Evolutionary conservation across 2,888 invertebrate genomes (phyloP), one percentile per base, ranked within the genome.

Genomic region (Mystacides longicornis): DNA sequence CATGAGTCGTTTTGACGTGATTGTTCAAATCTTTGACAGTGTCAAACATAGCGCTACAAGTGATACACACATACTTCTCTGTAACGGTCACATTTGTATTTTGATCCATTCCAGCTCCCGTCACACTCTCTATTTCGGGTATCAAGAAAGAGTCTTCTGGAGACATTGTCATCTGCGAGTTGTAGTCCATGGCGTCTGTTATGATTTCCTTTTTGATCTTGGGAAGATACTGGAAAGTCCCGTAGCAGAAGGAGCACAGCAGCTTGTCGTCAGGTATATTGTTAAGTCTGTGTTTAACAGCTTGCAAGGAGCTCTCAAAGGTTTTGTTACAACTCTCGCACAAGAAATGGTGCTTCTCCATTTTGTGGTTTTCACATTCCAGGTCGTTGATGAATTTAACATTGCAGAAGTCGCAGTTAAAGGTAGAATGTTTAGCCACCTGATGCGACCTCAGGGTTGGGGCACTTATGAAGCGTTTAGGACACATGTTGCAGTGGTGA

Each of bases 401-500:
- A 16, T 20, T 20, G 21, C 56, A 56, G 11, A 27, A 56, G 16
- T 49, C 45, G 33, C 56, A 56, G 9, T 21, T n/a, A 23, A 37
- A 21, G 16, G 19, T 31, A 23, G 49, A 5, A 14, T 57, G 57
- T 23, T 33, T 51, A 16, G 51, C 19, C 11, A 48, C 37, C 20
- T 51, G 47, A 22, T 57, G 57, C 11, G 43, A n/a, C 7, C 19
- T 22, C 14, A 54, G 54, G 18, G 51, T 51, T 1, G 33, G 51
- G 2, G 16, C 11, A 20, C 53, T 54, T n/a, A 43, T 31, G 23
- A 57, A 57, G 23, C 51, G 47, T 33, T 57, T 54, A 5, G 57
- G 57, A 23, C 57, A 57, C 7, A 20, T 14, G 21, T 33, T 19
- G 49, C 57, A 57, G 19, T 49, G 22, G 27, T 45, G 53, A 20